Percentiles rank a stretch among this genome's conserved stretches.
These are phyloP conservation scores for Maniola jurtina DNA, from an alignment of 1,140 invertebrate genomes.

Conservation along the genomic window DNA sequence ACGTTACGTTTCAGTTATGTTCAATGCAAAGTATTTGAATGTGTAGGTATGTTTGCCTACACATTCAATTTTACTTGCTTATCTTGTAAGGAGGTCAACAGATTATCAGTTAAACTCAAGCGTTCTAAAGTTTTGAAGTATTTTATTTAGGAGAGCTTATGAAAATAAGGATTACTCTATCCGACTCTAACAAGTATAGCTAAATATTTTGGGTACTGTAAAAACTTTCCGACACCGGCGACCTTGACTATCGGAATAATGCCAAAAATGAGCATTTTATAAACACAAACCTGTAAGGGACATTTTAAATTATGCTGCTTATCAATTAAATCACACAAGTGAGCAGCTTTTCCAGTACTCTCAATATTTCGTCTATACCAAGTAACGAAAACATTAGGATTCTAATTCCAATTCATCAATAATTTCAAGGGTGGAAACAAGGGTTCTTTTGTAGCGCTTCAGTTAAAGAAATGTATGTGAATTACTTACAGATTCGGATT, in stretches of 20 bases:
- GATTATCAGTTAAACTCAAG: neutral
- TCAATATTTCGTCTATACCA: neutral
- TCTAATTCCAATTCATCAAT: constrained; percentile 29
- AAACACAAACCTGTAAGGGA: neutral
- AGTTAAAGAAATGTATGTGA: constrained; percentile 28
- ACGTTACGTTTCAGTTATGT: no score
- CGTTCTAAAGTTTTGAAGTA: constrained; percentile 7
- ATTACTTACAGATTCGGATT: constrained; percentile 60
- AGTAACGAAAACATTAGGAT: constrained; percentile 16
- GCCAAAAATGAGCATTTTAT: neutral
- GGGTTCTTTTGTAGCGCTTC: constrained; percentile 24
- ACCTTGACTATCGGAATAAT: constrained; percentile 27
- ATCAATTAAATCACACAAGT: no score
- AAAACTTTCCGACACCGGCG: constrained; percentile 27
- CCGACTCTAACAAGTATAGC: no score
- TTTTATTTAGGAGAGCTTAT: neutral
- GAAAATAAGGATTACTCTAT: no score
- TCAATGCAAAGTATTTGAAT: no score
- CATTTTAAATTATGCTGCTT: no score
- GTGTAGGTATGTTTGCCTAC: no score
- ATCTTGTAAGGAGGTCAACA: neutral
- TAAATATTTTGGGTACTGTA: neutral
- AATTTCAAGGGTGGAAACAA: constrained; percentile 21
- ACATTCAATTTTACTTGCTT: neutral
- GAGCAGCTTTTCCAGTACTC: no score